Evolutionary conservation across 1,140 invertebrate species (phyloP).

Genomic region (Drosophila novamexicana): DNA sequence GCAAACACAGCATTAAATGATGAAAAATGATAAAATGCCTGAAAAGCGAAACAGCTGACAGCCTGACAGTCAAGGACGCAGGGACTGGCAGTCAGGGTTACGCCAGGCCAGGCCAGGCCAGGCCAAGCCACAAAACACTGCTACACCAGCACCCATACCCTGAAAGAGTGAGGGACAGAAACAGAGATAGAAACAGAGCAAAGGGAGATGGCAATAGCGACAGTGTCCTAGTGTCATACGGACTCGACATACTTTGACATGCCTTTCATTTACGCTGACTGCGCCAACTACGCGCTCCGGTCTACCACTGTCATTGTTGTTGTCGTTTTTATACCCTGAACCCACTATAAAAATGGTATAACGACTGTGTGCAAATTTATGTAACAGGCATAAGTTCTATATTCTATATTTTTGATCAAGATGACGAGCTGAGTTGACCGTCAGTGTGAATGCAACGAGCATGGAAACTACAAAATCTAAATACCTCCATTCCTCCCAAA

Average conservation of each 20-base stretch:
- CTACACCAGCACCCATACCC: background rate
- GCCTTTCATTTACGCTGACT: slow-evolving; percentile 68
- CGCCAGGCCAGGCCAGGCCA: slow-evolving; percentile 8
- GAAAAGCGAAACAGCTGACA: slow-evolving; percentile 80
- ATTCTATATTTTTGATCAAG: too few species aligned
- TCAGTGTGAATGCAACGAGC: too few species aligned
- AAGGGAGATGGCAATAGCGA: slow-evolving; percentile 9
- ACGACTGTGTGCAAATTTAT: too few species aligned
- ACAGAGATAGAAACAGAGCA: slow-evolving; percentile 1
- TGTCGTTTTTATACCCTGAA: background rate
- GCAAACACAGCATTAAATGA: slow-evolving; percentile 39
- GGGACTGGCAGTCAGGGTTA: slow-evolving; percentile 39
- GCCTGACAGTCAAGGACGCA: slow-evolving; percentile 61
- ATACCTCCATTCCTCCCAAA: too few species aligned
- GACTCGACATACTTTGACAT: slow-evolving; percentile 70
- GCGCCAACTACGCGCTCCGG: slow-evolving; percentile 48
- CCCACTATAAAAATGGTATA: too few species aligned
- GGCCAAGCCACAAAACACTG: slow-evolving; percentile 20
- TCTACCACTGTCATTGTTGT: slow-evolving; percentile 19
- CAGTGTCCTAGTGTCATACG: slow-evolving; percentile 65
- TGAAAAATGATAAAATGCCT: slow-evolving; percentile 77
- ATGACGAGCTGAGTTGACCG: too few species aligned
- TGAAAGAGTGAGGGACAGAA: slow-evolving; percentile 9
- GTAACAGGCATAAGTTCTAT: too few species aligned
- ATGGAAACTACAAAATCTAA: too few species aligned